phyloP scores from a whole-genome alignment of 1,140 invertebrate species.

The Asobara japonica region DNA sequence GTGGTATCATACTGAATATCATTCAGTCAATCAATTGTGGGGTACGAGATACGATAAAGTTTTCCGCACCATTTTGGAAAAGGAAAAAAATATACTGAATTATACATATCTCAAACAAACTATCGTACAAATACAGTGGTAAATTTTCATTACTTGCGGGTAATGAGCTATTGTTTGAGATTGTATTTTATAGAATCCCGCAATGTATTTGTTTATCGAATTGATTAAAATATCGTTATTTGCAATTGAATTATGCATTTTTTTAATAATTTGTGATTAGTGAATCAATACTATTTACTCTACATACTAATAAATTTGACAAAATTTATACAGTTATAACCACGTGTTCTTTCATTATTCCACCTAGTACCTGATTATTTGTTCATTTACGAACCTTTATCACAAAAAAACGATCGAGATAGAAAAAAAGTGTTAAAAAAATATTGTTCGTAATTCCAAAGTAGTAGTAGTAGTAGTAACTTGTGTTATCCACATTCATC shows the following conservation, averaged over 20 bases:
- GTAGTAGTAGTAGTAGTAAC: too few relatives aligned
- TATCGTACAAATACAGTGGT: not conserved
- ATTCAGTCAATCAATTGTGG: not conserved
- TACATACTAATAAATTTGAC: slow-evolving; percentile 5
- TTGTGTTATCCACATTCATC: too few relatives aligned
- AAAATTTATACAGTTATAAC: slow-evolving; percentile 12
- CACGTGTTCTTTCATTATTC: not conserved
- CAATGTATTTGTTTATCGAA: not conserved
- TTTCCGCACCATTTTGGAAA: not conserved
- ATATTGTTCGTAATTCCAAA: too few relatives aligned
- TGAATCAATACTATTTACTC: not conserved
- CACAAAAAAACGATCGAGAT: too few relatives aligned
- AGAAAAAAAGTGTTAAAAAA: too few relatives aligned
- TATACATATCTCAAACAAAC: not conserved
- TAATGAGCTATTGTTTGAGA: not conserved
- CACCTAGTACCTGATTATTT: not conserved
- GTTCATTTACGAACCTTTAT: not conserved
- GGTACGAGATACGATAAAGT: not conserved
- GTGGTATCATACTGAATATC: not conserved
- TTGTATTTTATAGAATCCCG: not conserved
- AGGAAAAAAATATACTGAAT: not conserved
- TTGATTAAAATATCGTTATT: not conserved
- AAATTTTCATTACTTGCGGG: not conserved
- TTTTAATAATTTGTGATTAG: not conserved
- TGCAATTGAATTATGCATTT: not conserved